Evolutionary conservation across 2,113 vertebrate genomes (phyloP).

Genomic region (Muscicapa adusta): DNA sequence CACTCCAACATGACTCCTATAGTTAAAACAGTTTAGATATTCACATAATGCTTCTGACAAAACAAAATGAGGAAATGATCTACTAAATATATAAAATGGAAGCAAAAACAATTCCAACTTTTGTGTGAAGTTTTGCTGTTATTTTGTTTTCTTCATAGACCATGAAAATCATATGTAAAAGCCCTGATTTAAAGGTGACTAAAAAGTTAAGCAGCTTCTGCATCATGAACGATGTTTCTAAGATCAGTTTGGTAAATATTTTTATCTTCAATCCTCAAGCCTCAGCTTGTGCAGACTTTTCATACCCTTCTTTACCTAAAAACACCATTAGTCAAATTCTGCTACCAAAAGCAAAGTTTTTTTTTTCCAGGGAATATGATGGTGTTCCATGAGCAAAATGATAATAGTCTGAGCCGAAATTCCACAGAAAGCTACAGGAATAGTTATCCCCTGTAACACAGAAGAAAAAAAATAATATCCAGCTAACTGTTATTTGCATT

Average conservation of each 20-base stretch:
- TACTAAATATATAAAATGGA: background rate
- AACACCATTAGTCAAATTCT: background rate
- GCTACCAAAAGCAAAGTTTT: background rate
- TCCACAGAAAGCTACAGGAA: background rate
- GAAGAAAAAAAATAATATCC: background rate
- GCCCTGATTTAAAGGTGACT: background rate
- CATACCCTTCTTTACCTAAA: background rate
- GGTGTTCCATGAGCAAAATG: background rate
- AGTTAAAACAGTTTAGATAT: background rate
- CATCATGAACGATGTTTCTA: background rate
- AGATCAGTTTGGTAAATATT: background rate
- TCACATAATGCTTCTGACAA: background rate
- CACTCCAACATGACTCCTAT: background rate
- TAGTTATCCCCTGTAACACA: background rate
- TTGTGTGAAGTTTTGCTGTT: background rate
- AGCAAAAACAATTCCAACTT: background rate
- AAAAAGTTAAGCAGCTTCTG: background rate
- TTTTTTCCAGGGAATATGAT: background rate
- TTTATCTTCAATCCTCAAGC: background rate
- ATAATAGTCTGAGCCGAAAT: background rate
- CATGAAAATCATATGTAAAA: background rate
- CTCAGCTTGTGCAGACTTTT: background rate
- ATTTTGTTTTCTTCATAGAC: background rate
- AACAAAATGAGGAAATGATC: background rate
- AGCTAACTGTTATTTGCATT: fast-evolving